These are phyloP conservation scores for Argyrosomus regius DNA, from an alignment of 2,797 vertebrate species.

Conservation along the genomic window DNA sequence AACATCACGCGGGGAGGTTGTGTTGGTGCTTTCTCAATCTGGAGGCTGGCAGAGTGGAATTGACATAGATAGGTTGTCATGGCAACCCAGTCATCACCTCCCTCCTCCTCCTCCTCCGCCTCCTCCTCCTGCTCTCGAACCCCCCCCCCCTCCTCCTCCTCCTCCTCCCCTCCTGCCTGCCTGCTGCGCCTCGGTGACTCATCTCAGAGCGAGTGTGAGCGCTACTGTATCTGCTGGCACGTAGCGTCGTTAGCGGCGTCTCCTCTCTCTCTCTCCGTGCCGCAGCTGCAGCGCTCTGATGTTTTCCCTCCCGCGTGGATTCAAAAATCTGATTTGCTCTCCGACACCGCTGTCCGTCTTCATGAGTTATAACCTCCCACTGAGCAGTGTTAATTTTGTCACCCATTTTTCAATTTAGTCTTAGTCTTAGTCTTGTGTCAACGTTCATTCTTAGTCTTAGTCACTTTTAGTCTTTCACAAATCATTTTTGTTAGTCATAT, in stretches of 20 bases:
- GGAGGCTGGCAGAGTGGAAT: conserved; percentile 66
- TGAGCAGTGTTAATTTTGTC: too few relatives aligned
- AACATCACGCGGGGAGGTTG: conserved; percentile 53
- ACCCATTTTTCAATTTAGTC: too few relatives aligned
- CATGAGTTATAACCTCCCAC: conserved; percentile 1
- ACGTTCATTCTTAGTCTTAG: too few relatives aligned
- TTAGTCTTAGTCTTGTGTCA: too few relatives aligned
- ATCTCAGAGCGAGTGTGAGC: conserved; percentile 65
- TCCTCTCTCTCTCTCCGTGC: background rate
- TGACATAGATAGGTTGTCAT: conserved; percentile 83
- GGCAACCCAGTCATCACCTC: conserved; percentile 56
- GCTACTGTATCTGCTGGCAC: conserved; percentile 48
- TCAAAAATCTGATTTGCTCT: background rate
- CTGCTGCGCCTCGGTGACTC: conserved; percentile 77
- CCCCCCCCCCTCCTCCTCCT: background rate
- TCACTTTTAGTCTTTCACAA: too few relatives aligned
- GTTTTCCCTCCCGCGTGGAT: conserved; percentile 11
- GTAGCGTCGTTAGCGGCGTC: conserved; percentile 30
- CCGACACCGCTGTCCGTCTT: background rate
- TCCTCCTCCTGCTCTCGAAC: background rate
- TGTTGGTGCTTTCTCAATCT: conserved; percentile 70
- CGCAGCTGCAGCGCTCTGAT: conserved; percentile 39
- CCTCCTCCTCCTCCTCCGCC: background rate
- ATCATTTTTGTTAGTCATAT: too few relatives aligned
- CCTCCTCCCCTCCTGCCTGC: conserved; percentile 39